Percentiles rank a stretch among this genome's conserved stretches.
Evolutionary conservation across 1,140 invertebrate genomes (phyloP).

Genomic region (Eumeta japonica): DNA sequence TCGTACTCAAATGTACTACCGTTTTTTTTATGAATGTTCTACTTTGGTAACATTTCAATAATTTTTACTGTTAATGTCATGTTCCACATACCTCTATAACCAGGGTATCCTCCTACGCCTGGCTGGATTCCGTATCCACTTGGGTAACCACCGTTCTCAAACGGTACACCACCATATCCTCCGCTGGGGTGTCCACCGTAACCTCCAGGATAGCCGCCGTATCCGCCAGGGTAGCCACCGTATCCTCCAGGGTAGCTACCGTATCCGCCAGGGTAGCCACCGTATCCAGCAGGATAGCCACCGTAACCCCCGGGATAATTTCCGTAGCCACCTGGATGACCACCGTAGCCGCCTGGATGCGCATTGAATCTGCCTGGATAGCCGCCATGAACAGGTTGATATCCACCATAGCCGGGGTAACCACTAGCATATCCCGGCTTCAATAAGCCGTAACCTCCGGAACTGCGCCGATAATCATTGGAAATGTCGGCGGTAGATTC

Average conservation of each 20-base stretch:
- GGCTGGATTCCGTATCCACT: slow-evolving; percentile 8
- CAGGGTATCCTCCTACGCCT: slow-evolving; percentile 21
- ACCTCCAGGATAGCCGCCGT: slow-evolving; percentile 11
- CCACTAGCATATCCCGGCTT: slow-evolving; percentile 25
- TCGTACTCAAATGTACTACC: no score
- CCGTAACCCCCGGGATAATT: slow-evolving; percentile 13
- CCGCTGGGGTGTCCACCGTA: slow-evolving; percentile 12
- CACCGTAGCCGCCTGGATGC: slow-evolving; percentile 6
- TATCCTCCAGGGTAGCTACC: slow-evolving; percentile 13
- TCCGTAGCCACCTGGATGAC: slow-evolving; percentile 4
- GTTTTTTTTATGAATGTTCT: no score
- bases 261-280: slow-evolving; percentile 14
- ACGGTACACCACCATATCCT: slow-evolving; percentile 5
- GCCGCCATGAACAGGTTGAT: slow-evolving; percentile 17
- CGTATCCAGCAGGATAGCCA: slow-evolving; percentile 9
- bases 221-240: slow-evolving; percentile 9
- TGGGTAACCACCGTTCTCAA: slow-evolving; percentile 8
- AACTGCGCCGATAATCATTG: slow-evolving; percentile 16
- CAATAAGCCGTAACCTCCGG: slow-evolving; percentile 33
- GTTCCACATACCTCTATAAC: slow-evolving; percentile 20
- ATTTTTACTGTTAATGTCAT: no score
- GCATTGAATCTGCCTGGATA: no score
- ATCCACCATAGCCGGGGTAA: slow-evolving; percentile 19
- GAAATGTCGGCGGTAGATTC: slow-evolving; percentile 17
- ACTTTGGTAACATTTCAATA: no score